Evolutionary conservation across 1,140 invertebrate genomes (phyloP).

Genomic region (Eubasilissa regina): DNA sequence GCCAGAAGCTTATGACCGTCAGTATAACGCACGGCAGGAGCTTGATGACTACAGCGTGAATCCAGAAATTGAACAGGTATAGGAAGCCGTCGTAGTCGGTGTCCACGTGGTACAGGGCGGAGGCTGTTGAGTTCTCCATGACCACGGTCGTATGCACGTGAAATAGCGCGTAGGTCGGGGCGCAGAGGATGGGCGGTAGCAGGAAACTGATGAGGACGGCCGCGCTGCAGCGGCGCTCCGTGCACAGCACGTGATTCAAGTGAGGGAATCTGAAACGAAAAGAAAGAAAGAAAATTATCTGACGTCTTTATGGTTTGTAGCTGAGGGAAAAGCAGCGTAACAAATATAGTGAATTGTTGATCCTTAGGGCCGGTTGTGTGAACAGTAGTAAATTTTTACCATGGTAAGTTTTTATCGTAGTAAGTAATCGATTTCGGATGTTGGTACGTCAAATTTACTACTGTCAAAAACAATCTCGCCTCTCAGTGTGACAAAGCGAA

Average conservation of each 20-base stretch:
- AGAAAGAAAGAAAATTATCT: no score
- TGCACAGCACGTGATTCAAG: conserved; percentile 75
- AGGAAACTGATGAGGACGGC: conserved; percentile 83
- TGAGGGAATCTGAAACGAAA: conserved; percentile 67
- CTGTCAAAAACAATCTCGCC: no score
- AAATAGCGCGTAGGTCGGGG: conserved; percentile 81
- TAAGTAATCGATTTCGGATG: no score
- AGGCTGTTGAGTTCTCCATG: conserved; percentile 67
- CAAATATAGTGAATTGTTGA: no score
- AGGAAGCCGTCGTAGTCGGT: conserved; percentile 76
- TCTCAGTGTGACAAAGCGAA: no score
- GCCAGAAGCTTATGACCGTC: conserved; percentile 85
- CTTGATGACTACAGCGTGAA: conserved; percentile 89
- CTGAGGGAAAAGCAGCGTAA: no score
- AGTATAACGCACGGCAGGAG: conserved; percentile 88
- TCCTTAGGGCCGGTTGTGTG: no score
- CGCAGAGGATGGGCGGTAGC: conserved; percentile 83
- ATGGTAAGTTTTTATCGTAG: no score
- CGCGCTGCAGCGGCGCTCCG: conserved; percentile 79
- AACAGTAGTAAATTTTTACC: no score
- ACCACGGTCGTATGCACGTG: conserved; percentile 68
- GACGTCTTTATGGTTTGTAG: no score
- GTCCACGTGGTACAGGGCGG: conserved; percentile 78
- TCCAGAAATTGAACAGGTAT: conserved; percentile 86
- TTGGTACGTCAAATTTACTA: no score